Evolutionary conservation across 1,140 invertebrate genomes (phyloP), one percentile per base, ranked within the genome.

Genomic region (Pachypeltis micranthus): DNA sequence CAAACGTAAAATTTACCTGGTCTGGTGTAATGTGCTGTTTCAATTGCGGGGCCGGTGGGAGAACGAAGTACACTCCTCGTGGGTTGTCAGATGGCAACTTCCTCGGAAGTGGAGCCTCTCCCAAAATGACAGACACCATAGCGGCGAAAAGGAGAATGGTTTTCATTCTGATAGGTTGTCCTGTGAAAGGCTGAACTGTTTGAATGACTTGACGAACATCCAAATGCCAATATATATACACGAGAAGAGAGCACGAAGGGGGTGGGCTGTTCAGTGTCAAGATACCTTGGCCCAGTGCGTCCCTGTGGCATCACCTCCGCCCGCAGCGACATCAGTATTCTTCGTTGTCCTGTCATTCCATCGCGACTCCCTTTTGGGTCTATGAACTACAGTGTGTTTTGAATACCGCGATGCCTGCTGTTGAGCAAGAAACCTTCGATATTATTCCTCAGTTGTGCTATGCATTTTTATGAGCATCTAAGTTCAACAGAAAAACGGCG

Each of bases 281-380:
- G 47, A 7, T 21, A 21, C 47, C 47, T 51, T 51, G 47, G 47
- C 47, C 47, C 47, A 51, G 47, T 51, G 7, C n/a, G 7, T 51
- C 34, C 3, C 21, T 16, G 47, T 51, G 47, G 12, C 47, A 51
- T 51, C 47, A 51, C 47, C 7, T n/a, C n/a, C n/a, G 10, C 23
- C 34, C 34, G 34, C 7, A 39, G 7, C 7, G 7, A 7, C 47
- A 51, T 51, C 47, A 51, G 47, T 51, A 51, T 51, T 51, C 47
- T 21, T 21, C 21, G 34, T 7, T 51, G 47, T 51, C 47, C 7
- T 10, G 4, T n/a, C n/a, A n/a, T 21, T 51, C 7, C 47, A 4
- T 51, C 47, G 47, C 21, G n/a, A 39, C 47, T 51, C 47, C 47
- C 7, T 51, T 51, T 51, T 51, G 47, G 47, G 47, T 21, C 47